Percentiles rank a stretch among this genome's conserved stretches.
Conservation (phyloP, 1,140 invertebrate species). For the Aphidius ervi region DNA sequence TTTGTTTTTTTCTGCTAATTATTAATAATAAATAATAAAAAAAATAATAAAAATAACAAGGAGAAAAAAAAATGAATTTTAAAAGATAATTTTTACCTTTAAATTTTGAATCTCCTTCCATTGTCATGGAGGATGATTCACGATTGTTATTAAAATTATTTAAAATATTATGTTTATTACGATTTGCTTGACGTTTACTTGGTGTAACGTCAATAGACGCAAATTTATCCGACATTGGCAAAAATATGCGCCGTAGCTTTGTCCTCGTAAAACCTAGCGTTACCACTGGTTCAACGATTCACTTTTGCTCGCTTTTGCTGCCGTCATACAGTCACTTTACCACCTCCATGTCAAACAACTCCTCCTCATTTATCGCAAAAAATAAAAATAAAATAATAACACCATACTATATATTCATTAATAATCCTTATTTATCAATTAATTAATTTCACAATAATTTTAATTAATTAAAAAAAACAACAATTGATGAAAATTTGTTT, state of each 20-base stretch:
- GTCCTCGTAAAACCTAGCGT: not conserved
- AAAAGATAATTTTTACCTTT: constrained; percentile 10
- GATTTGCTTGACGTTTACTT: constrained; percentile 30
- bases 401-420: too few species aligned
- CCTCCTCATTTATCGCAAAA: too few species aligned
- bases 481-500: not conserved
- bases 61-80: not conserved
- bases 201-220: constrained; percentile 41
- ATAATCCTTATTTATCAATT: too few species aligned
- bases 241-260: constrained; percentile 39
- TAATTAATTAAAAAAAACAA: too few species aligned
- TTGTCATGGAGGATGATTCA: too few species aligned
- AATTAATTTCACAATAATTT: too few species aligned
- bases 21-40: too few species aligned
- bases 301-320: not conserved
- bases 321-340: not conserved
- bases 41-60: not conserved
- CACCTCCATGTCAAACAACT: not conserved
- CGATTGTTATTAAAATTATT: too few species aligned
- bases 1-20: too few species aligned
- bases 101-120: not conserved
- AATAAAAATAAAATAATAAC: too few species aligned
- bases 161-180: too few species aligned
- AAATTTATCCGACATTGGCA: constrained; percentile 31
- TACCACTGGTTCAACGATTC: not conserved